Base-by-base conservation (phyloP, 2,888 invertebrate species). In the Rugalucina vietnamica region DNA sequence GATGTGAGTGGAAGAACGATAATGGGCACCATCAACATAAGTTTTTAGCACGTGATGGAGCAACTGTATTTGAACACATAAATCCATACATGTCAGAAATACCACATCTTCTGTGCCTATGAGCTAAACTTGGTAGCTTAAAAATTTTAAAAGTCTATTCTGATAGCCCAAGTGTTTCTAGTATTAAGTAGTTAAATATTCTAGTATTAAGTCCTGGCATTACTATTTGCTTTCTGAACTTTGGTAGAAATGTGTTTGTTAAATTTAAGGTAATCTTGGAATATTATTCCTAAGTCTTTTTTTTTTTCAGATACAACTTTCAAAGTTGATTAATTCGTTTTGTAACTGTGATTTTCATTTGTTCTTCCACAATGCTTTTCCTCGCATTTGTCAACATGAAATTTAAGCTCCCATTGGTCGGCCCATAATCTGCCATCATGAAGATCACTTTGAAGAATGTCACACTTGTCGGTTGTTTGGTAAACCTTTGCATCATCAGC, bases 191-290 rank as follows among this genome's bases (percentile, higher is more conserved):
- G 12, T 74, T 43, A 90, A 50, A 75, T 43, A 39, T 34, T 73
- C 75, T 69, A 18, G 14, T 43, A 1, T 79, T 79, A 14, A 83
- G 34, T 18, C 74, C 73, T 18, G 70, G 21, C 21, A 79, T 79
- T 77, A 49, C 72, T 79, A 43, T 83, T 83, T 18, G 79, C 76
- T 60, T 83, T 83, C 29, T 79, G 77, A 43, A 83, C 37, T 37
- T 83, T 83, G 29, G 21, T 57, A 18, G 79, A 37, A 12, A 79
- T 76, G 37, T 81, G 76, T 34, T 76, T 69, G n/a, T 27, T 36
- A 43, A 80, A 80, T 57, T 75, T 80, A 24, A 80, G 24, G 39
- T 75, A 54, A 27, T 43, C 54, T 81, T 81, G 54, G 39, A 81
- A 70, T 24, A 69, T 71, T 18, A 78, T 72, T 36, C 78, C 54